Evolutionary conservation across 1,140 invertebrate genomes (phyloP), one percentile per base, ranked within the genome.

Genomic region (Lamellibrachia luymesi): DNA sequence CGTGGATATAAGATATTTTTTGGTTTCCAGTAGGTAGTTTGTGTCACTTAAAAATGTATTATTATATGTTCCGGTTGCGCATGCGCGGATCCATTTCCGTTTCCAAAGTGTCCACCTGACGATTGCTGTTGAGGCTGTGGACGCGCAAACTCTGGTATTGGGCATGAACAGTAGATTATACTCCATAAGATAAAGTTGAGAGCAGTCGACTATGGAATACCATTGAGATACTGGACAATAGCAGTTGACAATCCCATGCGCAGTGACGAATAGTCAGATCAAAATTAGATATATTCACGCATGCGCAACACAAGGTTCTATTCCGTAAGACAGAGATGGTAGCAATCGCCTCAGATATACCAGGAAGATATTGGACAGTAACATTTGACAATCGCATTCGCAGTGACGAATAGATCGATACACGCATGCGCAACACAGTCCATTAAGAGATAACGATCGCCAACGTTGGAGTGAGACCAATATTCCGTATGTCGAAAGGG

Each of bases 201-300:
- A 22, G 7, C 64, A 56, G 25, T 22, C 64, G 64, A 80, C 64
- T 80, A 4, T 2, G 64, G 64, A 17, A 10, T 1, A 80, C 64
- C 64, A 80, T 0, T 80, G 25, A 80, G 64, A 80, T 17, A 80
- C 64, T 22, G 5, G 17, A 80, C 64, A 80, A 22, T 80, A 80
- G 64, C 64, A 80, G 64, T 80, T 80, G 64, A 80, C 17, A 80
- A 22, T 22, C 64, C 0, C 64, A 80, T 80, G 64, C 64, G 64
- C 64, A 80, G 64, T 80, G 64, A 80, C 64, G 64, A 80, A 80
- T 80, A 80, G 64, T 80, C 64, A 80, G 64, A 80, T 80, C 64
- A 80, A 17, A 80, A 80, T 80, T 38, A 80, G 64, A 80, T 80
- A 10, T 10, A 80, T 80, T 80, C 13, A 80, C 25, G 13, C 64